A percentile compares a stretch with the other conserved stretches of the same genome.
These are phyloP conservation scores for Pterocles orientalis DNA, from an alignment of 2,113 vertebrate genomes.

Conservation along the genomic window DNA sequence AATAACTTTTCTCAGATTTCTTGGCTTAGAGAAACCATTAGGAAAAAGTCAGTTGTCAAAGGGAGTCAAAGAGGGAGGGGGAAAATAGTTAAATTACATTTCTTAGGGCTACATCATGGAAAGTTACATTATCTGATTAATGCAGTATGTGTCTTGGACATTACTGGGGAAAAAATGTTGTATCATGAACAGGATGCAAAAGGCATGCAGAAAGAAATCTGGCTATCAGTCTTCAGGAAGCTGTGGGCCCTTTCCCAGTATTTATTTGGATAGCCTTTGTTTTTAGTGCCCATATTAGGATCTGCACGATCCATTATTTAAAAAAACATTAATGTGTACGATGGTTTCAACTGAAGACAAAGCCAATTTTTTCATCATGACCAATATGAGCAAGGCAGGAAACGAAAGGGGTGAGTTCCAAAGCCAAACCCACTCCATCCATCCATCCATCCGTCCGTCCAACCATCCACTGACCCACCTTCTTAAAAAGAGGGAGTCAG, in stretches of 20 bases:
- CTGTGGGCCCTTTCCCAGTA: conserved; percentile 58
- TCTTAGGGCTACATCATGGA: conserved; percentile 45
- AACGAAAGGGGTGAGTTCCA: conserved; percentile 41
- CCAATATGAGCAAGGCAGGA: background rate
- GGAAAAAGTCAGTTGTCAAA: conserved; percentile 37
- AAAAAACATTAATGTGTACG: background rate
- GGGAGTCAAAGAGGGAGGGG: background rate
- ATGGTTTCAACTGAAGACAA: conserved; percentile 54
- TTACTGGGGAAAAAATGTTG: conserved; percentile 45
- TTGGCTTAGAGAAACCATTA: conserved; percentile 45
- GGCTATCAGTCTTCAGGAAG: conserved; percentile 62
- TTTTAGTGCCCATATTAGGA: conserved; percentile 56
- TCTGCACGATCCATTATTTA: background rate
- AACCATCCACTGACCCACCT: background rate
- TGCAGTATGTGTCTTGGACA: conserved; percentile 55
- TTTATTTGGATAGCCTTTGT: conserved; percentile 57
- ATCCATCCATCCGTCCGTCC: background rate
- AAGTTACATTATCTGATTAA: conserved; percentile 57
- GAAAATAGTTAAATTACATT: conserved; percentile 22
- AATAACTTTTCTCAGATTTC: conserved; percentile 31
- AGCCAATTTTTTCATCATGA: conserved; percentile 31
- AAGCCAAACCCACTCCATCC: background rate
- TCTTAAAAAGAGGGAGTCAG: conserved; percentile 5
- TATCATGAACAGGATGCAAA: conserved; percentile 57
- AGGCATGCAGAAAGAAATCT: conserved; percentile 68